Percentiles rank a stretch among this genome's conserved stretches.
phyloP scores from a whole-genome alignment of 2,797 vertebrate genomes.

The Prunella strophiata region DNA sequence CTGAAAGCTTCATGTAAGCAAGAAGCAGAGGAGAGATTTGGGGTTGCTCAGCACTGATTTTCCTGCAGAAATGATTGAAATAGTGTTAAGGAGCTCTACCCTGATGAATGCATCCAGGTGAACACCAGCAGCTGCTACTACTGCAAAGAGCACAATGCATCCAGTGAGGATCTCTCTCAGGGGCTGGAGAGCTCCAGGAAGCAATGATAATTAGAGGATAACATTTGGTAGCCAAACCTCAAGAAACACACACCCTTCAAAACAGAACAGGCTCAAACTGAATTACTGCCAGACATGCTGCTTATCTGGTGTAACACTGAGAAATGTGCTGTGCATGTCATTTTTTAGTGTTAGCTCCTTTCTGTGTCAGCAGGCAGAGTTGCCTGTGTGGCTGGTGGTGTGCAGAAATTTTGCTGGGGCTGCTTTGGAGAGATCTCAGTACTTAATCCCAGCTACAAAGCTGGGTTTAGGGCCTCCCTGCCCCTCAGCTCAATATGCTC shows the following conservation, averaged over 20 bases:
- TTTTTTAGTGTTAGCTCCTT: not conserved
- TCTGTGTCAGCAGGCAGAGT: not conserved
- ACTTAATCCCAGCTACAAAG: fast-evolving
- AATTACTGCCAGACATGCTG: not conserved
- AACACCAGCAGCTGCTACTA: not conserved
- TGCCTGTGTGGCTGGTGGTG: not conserved
- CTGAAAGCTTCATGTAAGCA: not conserved
- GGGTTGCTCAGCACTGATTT: not conserved
- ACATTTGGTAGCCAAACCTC: slow-evolving; percentile 20
- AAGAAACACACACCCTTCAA: not conserved
- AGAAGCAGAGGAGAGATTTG: not conserved
- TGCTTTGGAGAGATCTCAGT: fast-evolving
- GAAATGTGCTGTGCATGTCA: not conserved
- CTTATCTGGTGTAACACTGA: not conserved
- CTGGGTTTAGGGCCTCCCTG: not conserved
- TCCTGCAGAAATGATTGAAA: not conserved
- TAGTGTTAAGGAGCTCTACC: not conserved
- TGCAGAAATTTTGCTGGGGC: not conserved
- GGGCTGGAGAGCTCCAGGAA: not conserved
- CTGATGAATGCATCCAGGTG: not conserved
- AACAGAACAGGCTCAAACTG: not conserved
- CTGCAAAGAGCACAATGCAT: not conserved
- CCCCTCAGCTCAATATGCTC: not conserved
- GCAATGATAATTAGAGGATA: not conserved
- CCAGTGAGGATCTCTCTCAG: not conserved